Conservation (phyloP, 2,888 invertebrate genomes). For the Diaphora mendica region DNA sequence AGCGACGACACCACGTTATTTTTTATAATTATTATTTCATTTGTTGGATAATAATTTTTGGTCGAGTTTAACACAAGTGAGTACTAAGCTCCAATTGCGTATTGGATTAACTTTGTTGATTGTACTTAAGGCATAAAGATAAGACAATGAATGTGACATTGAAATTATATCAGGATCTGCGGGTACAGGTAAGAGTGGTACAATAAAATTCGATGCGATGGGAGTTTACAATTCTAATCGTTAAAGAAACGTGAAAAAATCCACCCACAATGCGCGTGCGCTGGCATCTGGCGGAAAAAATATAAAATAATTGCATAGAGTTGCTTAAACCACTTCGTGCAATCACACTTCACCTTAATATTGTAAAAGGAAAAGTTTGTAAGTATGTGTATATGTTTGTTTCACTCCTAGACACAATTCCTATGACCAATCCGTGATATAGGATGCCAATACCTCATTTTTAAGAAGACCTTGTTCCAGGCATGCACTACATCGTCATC, state of each 20-base stretch:
- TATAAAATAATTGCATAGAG: slow-evolving; percentile 66
- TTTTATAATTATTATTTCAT: no score
- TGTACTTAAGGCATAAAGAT: neutral
- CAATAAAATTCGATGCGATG: slow-evolving; percentile 69
- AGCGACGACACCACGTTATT: no score
- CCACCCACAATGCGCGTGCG: slow-evolving; percentile 82
- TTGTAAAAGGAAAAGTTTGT: no score
- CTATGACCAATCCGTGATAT: no score
- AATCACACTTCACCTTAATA: neutral
- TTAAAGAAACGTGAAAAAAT: slow-evolving; percentile 82
- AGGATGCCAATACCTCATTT: no score
- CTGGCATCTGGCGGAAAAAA: slow-evolving; percentile 48
- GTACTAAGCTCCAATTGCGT: neutral
- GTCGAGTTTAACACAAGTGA: neutral
- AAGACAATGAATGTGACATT: slow-evolving; percentile 22
- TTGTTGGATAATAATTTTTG: neutral
- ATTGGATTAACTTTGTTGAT: neutral
- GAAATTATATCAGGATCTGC: slow-evolving; percentile 20
- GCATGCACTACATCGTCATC: no score
- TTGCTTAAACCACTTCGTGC: slow-evolving; percentile 31
- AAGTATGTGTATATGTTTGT: no score
- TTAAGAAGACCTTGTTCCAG: no score
- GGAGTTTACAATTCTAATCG: slow-evolving; percentile 77
- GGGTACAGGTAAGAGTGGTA: slow-evolving; percentile 51
- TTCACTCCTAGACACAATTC: no score